Conservation (phyloP, 2,113 vertebrate species). For the Pseudopipra pipra region DNA sequence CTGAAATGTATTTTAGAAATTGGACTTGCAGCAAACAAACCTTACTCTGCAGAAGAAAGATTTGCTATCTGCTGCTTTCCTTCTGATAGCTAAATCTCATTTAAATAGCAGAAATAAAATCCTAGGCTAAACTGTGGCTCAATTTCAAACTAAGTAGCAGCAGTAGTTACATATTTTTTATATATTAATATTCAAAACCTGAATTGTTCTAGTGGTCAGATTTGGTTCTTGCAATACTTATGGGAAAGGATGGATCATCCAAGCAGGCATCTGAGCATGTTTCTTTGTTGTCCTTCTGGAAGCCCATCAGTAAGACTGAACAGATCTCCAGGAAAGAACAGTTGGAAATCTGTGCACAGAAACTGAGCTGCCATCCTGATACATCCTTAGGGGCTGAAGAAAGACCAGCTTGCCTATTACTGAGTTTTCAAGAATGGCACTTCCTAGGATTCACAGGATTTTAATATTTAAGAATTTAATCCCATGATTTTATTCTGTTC, state of each 20-base stretch:
- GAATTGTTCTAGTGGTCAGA: not conserved
- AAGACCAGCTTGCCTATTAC: not conserved
- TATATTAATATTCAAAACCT: not conserved
- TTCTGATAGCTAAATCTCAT: not conserved
- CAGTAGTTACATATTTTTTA: not conserved
- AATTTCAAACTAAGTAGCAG: not conserved
- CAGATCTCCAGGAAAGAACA: not conserved
- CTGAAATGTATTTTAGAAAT: not conserved
- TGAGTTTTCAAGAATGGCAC: not conserved
- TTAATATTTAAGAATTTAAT: not conserved
- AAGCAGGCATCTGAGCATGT: too few relatives aligned
- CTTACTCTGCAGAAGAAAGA: not conserved
- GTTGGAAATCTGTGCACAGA: not conserved
- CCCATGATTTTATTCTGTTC: accelerated
- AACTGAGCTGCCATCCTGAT: not conserved
- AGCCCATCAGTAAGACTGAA: not conserved
- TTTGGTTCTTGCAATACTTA: not conserved
- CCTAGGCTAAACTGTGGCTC: not conserved
- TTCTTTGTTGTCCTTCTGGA: not conserved
- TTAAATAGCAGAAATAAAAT: not conserved
- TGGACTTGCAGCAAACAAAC: not conserved
- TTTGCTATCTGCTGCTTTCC: not conserved
- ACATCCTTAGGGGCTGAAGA: not conserved
- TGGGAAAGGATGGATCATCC: not conserved
- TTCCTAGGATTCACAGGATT: not conserved